Evolutionary conservation across 2,888 invertebrate species (phyloP), one percentile per base, ranked within the genome.

Genomic region (Himalopsyche anomala): DNA sequence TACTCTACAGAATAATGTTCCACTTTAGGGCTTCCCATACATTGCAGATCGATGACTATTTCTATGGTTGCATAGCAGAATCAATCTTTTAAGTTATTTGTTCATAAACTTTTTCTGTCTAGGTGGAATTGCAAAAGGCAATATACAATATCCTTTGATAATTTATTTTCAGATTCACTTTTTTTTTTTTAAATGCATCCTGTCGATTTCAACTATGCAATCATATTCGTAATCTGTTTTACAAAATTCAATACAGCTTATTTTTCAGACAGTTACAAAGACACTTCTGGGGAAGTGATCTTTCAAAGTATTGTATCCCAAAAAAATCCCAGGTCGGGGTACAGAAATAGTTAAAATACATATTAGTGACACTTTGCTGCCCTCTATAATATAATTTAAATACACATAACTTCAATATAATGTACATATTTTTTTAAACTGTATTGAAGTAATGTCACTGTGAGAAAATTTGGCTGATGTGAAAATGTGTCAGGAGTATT

Each of bases 331-430:
- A 62, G 28, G 8, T 8, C 8, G 8, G 8, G 19, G 28, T 62
- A 8, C n/a, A 2, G 74, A 36, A 28, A 38, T 36, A 74, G 38
- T 74, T 74, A 74, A 8, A 11, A 74, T 8, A 19, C 28, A n/a
- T 56, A 36, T 36, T 38, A 74, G 74, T 36, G 36, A 74, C 15
- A 15, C 36, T 11, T 74, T 38, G 74, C 74, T 38, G 9, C 36
- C 74, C 74, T 74, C 74, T 74, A 74, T n/a, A 9, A 74, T 74
- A 36, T 36, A 19, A 74, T 74, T 36, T 15, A 38, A 74, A 38
- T 74, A 74, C 38, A 36, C 74, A 69, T 69, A 28, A 74, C 36
- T 74, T 74, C 74, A 74, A 74, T 74, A 74, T 74, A 74, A 74
- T 74, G 74, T 74, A 74, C 28, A 74, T 74, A 74, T 36, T 74